Base-by-base conservation (phyloP, 2,888 invertebrate species). In the Campoplex nolae region DNA sequence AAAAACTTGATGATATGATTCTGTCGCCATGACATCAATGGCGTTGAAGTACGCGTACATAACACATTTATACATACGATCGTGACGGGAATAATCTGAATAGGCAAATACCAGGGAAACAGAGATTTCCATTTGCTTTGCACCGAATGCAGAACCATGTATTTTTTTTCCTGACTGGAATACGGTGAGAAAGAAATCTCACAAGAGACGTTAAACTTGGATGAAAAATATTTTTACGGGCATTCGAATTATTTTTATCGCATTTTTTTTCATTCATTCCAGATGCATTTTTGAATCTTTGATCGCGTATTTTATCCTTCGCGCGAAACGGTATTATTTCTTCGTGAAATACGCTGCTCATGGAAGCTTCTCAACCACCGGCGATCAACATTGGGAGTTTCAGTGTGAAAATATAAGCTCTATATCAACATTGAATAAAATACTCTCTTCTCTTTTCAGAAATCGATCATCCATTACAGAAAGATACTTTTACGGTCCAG, bases 391-490 rank as follows among this genome's bases (percentile, higher is more conserved):
- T 65, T 51, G 7, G 42, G 3, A 62, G 42, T 58, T 58, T 58
- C 23, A 28, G 62, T 35, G 16, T 62, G 8, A 75, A 54, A 78
- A 54, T 54, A 38, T 48, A 13, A 51, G 32, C 32, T 77, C 51
- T 23, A 3, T 51, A 78, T 78, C 38, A n/a, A 45, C 42, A 62
- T 75, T 35, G 18, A n/a, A 62, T 51, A 16, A 28, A 75, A 28
- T 35, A 4, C n/a, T n/a, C 51, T 51, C 32, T 48, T 6, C 65
- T 35, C 23, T 48, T 35, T 35, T 7, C 45, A 65, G n/a, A 48
- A 65, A 84, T 84, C 71, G 73, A 78, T 73, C 54, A 78, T 78
- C 67, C 28, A 56, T 74, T 45, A 42, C 67, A 8, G 45, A 56
- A 23, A 67, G 45, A 38, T 23, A 73, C 58, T 70, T 84, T 58